Conservation (phyloP, 2,888 invertebrate genomes). For the Cosmia trapezina region DNA sequence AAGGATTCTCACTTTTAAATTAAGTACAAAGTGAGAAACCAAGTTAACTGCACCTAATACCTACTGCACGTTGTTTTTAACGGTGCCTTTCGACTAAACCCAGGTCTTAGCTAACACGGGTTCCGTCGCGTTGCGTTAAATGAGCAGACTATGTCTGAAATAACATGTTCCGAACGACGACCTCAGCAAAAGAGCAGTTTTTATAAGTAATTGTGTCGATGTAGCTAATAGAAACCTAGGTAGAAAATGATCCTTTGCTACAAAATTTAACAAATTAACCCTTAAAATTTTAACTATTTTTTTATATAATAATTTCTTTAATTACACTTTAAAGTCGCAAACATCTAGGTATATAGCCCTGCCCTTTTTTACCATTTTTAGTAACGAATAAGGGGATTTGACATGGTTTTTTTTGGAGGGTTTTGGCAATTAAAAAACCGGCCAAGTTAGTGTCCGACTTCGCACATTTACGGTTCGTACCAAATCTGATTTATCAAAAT, state of each 20-base stretch:
- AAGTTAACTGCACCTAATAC: slow-evolving; percentile 26
- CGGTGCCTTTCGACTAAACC: slow-evolving; percentile 6
- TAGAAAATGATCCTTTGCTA: not conserved
- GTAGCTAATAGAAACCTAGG: not conserved
- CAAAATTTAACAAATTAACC: not conserved
- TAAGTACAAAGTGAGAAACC: slow-evolving; percentile 14
- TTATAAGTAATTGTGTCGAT: not conserved
- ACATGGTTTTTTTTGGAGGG: no score
- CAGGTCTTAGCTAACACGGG: slow-evolving; percentile 2
- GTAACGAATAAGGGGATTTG: not conserved
- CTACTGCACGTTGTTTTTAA: slow-evolving; percentile 19
- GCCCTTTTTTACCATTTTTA: not conserved
- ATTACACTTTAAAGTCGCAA: no score
- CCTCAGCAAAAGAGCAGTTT: not conserved
- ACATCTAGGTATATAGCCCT: no score
- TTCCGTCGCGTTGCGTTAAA: not conserved
- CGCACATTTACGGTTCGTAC: no score
- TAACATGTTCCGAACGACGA: slow-evolving; percentile 18
- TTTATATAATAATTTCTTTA: not conserved
- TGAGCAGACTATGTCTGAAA: slow-evolving; percentile 22
- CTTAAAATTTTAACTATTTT: not conserved
- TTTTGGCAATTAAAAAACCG: no score
- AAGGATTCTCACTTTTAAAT: not conserved
- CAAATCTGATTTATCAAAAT: no score
- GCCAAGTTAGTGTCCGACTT: no score